phyloP scores from a whole-genome alignment of 2,888 invertebrate genomes.

The Apamea anceps region DNA sequence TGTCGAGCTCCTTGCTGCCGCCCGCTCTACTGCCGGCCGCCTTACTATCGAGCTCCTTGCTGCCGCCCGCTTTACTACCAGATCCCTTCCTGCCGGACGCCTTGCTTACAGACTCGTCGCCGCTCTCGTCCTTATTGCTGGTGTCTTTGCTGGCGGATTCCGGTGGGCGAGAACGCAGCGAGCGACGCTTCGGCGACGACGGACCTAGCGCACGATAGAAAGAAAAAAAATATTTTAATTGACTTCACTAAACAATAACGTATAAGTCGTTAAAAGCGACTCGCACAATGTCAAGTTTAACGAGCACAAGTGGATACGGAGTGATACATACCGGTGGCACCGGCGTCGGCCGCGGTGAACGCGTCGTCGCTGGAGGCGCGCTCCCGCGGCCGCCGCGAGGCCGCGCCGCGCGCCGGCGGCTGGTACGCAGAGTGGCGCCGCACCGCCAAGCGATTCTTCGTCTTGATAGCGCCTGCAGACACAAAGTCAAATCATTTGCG shows the following conservation, averaged over 20 bases:
- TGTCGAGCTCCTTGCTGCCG: too few relatives aligned
- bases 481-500: background rate
- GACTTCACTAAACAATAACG: background rate
- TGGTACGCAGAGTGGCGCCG: conserved; percentile 65
- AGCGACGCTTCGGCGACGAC: conserved; percentile 21
- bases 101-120: background rate
- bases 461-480: conserved; percentile 25
- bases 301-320: background rate
- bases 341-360: background rate
- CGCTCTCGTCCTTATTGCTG: conserved; percentile 2
- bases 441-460: background rate
- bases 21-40: too few relatives aligned
- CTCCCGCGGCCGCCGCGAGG: background rate
- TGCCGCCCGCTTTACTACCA: background rate
- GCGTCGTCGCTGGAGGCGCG: background rate
- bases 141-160: background rate
- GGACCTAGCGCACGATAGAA: background rate
- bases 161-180: conserved; percentile 3
- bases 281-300: background rate
- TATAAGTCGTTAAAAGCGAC: too few relatives aligned
- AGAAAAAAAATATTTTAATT: background rate
- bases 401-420: conserved; percentile 21
- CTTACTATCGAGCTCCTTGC: too few relatives aligned
- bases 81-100: background rate
- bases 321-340: background rate